phyloP scores from a whole-genome alignment of 2,797 vertebrate genomes.

The Cichlasoma orientale region DNA sequence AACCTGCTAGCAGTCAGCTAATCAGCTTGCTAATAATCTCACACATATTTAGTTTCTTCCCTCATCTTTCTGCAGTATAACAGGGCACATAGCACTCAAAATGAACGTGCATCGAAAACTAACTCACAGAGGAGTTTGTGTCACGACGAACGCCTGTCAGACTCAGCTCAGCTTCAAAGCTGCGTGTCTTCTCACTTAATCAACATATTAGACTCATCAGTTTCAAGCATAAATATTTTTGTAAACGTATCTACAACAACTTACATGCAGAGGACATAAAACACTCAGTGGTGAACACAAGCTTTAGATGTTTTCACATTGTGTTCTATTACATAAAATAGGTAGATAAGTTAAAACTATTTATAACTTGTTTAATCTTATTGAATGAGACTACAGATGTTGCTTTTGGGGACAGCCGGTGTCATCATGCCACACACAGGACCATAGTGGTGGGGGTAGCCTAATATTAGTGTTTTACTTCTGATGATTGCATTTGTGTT shows the following conservation, averaged over 20 bases:
- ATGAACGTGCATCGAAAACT: neutral
- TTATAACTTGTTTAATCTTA: no score
- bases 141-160: neutral
- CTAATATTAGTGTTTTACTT: neutral
- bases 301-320: no score
- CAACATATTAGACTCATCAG: neutral
- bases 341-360: no score
- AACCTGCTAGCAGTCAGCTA: neutral
- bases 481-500: neutral
- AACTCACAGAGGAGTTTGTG: accelerated
- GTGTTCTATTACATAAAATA: no score
- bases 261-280: neutral
- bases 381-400: neutral
- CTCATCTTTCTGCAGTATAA: no score
- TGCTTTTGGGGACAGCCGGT: neutral
- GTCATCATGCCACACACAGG: no score
- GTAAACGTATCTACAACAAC: neutral
- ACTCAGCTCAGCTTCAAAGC: neutral
- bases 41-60: neutral
- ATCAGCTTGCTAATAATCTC: neutral
- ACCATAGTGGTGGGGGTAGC: neutral
- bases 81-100: neutral
- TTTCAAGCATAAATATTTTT: neutral
- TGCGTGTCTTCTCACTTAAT: neutral
- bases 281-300: no score